Percentiles rank a stretch among this genome's conserved stretches.
These are phyloP conservation scores for Trialeurodes vaporariorum DNA, from an alignment of 1,140 invertebrate species.

Conservation along the genomic window DNA sequence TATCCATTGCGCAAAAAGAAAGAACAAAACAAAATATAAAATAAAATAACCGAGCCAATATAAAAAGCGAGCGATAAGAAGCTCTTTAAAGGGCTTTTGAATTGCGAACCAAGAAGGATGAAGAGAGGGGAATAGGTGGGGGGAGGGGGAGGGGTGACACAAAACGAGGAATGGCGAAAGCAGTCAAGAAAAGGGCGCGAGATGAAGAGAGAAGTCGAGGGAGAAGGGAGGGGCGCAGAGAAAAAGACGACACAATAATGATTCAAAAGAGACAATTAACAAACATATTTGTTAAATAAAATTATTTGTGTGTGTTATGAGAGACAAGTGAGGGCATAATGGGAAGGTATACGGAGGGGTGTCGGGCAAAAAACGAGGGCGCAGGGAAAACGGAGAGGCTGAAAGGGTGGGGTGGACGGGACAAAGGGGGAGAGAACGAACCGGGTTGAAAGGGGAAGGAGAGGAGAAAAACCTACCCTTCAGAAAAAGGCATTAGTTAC, in stretches of 20 bases:
- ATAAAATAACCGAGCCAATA: too few species aligned
- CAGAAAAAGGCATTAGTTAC: background rate
- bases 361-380: background rate
- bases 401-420: background rate
- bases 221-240: background rate
- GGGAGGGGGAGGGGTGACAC: too few species aligned
- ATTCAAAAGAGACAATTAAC: conserved; percentile 1
- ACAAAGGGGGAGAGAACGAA: background rate
- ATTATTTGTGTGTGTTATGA: conserved; percentile 1
- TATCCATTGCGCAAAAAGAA: too few species aligned
- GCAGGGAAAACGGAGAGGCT: too few species aligned
- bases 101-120: background rate
- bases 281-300: conserved; percentile 1
- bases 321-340: background rate
- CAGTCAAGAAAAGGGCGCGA: background rate
- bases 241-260: background rate
- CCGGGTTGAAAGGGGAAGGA: background rate
- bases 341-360: too few species aligned
- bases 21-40: too few species aligned
- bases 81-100: background rate
- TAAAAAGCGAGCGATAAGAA: too few species aligned
- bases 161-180: background rate
- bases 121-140: background rate
- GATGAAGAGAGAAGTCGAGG: too few species aligned
- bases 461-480: background rate